phyloP scores from a whole-genome alignment of 2,113 vertebrate species.

The Pelecanus crispus region DNA sequence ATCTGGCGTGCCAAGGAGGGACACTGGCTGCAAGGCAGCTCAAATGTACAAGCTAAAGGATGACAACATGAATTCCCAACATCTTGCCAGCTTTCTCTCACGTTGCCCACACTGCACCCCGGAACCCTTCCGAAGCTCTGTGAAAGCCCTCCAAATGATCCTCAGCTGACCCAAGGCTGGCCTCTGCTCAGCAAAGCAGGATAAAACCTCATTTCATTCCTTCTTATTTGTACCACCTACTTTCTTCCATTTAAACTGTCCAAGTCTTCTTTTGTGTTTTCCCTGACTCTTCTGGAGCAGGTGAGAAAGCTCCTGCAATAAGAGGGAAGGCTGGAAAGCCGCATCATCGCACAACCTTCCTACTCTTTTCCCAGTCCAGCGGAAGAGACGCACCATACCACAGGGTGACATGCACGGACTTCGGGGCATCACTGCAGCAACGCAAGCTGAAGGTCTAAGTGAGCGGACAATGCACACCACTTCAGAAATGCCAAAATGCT shows the following conservation, averaged over 20 bases:
- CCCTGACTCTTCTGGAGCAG: not conserved
- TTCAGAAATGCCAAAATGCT: not conserved
- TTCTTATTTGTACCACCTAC: not conserved
- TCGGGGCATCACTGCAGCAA: not conserved
- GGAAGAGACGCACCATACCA: not conserved
- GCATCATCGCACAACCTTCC: not conserved
- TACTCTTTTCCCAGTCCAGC: not conserved
- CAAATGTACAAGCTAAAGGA: not conserved
- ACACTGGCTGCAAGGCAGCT: not conserved
- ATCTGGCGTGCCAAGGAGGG: not conserved
- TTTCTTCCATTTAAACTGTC: not conserved
- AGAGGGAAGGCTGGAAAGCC: not conserved
- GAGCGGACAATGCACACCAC: fast-evolving
- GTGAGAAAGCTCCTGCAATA: not conserved
- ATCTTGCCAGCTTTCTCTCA: not conserved
- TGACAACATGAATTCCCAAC: not conserved
- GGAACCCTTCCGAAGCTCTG: not conserved
- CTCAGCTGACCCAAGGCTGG: not conserved
- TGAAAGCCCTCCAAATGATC: not conserved
- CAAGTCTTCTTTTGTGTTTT: not conserved
- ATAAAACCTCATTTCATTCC: not conserved
- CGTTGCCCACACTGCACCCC: not conserved
- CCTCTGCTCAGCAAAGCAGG: not conserved
- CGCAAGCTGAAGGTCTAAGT: not conserved
- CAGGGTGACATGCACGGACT: not conserved